Base-by-base conservation (phyloP, 2,888 invertebrate species). In the Bhutanitis thaidina region DNA sequence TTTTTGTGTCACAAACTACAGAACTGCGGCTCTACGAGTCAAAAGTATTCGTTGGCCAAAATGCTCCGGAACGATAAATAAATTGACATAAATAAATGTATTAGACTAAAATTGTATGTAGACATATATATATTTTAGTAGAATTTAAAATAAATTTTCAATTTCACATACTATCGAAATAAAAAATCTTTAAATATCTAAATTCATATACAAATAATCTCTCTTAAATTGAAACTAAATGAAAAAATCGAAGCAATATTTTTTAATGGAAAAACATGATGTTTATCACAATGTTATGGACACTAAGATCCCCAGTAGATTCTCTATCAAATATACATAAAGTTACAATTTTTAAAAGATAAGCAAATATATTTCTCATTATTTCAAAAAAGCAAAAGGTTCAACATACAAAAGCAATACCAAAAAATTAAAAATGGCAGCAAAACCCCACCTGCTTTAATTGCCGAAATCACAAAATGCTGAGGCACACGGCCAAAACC, bases 281-380 rank as follows among this genome's bases (percentile, higher is more conserved):
- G 82, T 82, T 82, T 88, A 89, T 89, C 88, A 89, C 88, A 89
- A 87, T 80, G 80, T 85, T 86, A 87, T 79, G 83, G 87, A 85
- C 80, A 79, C 78, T 71, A 74, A 71, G 75, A 73, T 81, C 81
- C 78, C 73, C 80, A 78, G 82, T 80, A 79, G 78, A 77, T 79
- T 83, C 74, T 75, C 80, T 80, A 78, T 74, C 80, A 84, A 87
- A 86, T 87, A 86, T 87, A 88, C 86, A 87, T 84, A 85, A 76
- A 86, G 83, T 82, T 84, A 85, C 71, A 77, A 20, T 20, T 77
- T 77, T 78, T 61, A 58, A 79, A 79, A 80, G 69, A 71, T 79
- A 78, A 80, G 79, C 79, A 75, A 61, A 53, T 59, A 52, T 55
- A 32, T 53, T 49, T 49, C 43, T 64, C 67, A 64, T 70, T 73